These are phyloP conservation scores for Tromatobia lineatoria DNA, from an alignment of 2,888 invertebrate species.

Conservation along the genomic window DNA sequence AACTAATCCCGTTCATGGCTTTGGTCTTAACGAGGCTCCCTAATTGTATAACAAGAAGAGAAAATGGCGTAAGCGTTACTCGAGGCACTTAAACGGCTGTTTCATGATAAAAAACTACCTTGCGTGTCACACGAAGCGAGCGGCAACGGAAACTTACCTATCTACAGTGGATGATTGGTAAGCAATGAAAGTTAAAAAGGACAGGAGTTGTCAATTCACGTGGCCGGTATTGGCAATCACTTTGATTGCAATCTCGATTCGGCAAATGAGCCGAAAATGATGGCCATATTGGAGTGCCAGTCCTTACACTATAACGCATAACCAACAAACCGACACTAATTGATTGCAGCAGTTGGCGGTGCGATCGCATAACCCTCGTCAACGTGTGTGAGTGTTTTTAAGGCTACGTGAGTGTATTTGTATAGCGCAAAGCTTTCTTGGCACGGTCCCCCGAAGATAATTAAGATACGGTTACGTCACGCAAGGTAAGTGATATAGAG, in stretches of 20 bases:
- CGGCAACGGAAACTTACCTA: neutral
- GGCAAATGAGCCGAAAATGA: neutral
- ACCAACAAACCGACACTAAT: constrained; percentile 41
- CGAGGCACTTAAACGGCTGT: constrained; percentile 14
- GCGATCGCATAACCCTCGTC: constrained; percentile 23
- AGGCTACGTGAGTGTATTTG: no score
- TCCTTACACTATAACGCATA: constrained; percentile 27
- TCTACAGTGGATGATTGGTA: constrained; percentile 37
- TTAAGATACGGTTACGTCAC: constrained; percentile 69
- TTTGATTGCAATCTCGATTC: constrained; percentile 30
- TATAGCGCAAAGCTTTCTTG: constrained; percentile 34
- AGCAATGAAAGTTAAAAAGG: constrained; percentile 27
- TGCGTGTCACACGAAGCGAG: constrained; percentile 41
- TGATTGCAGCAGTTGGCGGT: constrained; percentile 56
- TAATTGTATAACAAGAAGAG: constrained; percentile 19
- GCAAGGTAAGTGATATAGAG: constrained; percentile 59
- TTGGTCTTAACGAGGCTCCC: neutral
- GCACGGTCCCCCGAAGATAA: constrained; percentile 60
- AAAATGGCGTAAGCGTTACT: constrained; percentile 42
- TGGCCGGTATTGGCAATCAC: constrained; percentile 12
- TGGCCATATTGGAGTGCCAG: constrained; percentile 6
- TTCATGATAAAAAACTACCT: neutral
- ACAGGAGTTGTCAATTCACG: constrained; percentile 7
- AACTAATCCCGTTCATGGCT: constrained; percentile 19
- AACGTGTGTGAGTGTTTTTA: neutral